Evolutionary conservation across 2,797 vertebrate genomes (phyloP).

Genomic region (Rhodeus uyekii): DNA sequence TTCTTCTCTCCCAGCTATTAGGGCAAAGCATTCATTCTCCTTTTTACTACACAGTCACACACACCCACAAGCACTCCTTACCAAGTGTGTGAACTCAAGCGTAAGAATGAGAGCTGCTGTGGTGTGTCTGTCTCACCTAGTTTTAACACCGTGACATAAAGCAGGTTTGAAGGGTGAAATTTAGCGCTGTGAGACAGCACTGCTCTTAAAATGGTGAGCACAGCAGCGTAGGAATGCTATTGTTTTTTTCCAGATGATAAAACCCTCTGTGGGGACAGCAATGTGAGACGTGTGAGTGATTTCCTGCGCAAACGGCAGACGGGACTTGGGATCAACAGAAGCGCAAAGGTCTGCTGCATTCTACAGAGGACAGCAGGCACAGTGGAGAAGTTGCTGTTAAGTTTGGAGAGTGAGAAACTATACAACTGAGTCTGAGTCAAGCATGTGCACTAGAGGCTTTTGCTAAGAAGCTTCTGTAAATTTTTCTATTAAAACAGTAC

Average conservation of each 20-base stretch:
- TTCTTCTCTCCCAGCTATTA: slow-evolving; percentile 15
- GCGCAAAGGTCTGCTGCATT: slow-evolving; percentile 28
- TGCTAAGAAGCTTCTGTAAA: neutral
- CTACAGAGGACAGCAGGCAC: slow-evolving; percentile 10
- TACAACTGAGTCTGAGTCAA: neutral
- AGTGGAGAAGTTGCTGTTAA: slow-evolving; percentile 18
- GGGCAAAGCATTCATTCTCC: slow-evolving; percentile 44
- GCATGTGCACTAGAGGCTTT: neutral
- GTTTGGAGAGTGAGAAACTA: neutral
- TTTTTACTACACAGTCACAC: slow-evolving; percentile 17
- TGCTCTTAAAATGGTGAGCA: slow-evolving; percentile 33
- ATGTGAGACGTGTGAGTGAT: slow-evolving; percentile 37
- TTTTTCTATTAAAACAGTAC: neutral
- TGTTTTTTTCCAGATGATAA: slow-evolving; percentile 51
- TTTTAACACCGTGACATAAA: slow-evolving; percentile 47
- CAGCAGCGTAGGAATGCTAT: slow-evolving; percentile 41
- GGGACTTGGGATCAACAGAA: slow-evolving; percentile 18
- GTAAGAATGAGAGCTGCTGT: slow-evolving; percentile 41
- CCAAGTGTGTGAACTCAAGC: slow-evolving; percentile 40
- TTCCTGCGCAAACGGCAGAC: slow-evolving; percentile 38
- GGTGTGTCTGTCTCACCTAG: slow-evolving; percentile 47
- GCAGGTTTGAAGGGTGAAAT: slow-evolving; percentile 48
- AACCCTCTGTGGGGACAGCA: slow-evolving; percentile 44
- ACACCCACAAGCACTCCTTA: slow-evolving; percentile 16
- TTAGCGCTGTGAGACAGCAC: slow-evolving; percentile 47